A percentile compares a stretch with the other conserved stretches of the same genome.
phyloP scores from a whole-genome alignment of 2,888 invertebrate genomes.

The Trissolcus japonicus region DNA sequence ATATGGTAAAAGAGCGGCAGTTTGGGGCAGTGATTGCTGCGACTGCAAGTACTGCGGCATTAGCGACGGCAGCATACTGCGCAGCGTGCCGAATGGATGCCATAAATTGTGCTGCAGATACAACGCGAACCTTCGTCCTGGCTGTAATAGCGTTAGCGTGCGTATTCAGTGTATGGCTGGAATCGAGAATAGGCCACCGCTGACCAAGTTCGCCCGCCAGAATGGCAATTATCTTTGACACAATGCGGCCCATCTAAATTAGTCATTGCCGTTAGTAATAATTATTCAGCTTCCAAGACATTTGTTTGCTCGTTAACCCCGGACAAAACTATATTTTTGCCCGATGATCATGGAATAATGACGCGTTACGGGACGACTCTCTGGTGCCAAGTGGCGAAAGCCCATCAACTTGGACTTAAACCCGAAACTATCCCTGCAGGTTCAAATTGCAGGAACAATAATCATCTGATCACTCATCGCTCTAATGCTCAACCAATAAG shows the following conservation, averaged over 20 bases:
- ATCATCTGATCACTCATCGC: no score
- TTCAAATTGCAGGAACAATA: no score
- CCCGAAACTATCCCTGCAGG: no score
- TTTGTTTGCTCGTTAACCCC: slow-evolving; percentile 15
- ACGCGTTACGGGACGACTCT: no score
- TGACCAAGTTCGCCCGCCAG: slow-evolving; percentile 46
- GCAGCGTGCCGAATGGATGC: slow-evolving; percentile 51
- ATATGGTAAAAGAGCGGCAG: slow-evolving; percentile 14
- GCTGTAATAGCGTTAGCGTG: slow-evolving; percentile 52
- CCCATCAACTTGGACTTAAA: no score
- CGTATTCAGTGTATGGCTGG: slow-evolving; percentile 53
- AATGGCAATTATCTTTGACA: slow-evolving; percentile 55
- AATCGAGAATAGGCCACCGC: slow-evolving; percentile 52
- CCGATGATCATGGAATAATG: slow-evolving; percentile 2
- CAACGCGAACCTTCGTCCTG: slow-evolving; percentile 50
- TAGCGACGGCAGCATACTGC: slow-evolving; percentile 50
- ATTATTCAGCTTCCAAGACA: slow-evolving; percentile 48
- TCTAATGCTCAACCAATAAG: no score
- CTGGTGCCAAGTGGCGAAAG: no score
- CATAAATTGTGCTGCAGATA: slow-evolving; percentile 58
- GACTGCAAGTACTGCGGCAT: slow-evolving; percentile 48
- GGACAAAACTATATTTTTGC: neutral
- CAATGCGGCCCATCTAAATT: slow-evolving; percentile 41
- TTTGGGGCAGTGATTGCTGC: slow-evolving; percentile 41
- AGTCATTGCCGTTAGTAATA: slow-evolving; percentile 40